phyloP scores from a whole-genome alignment of 2,797 vertebrate species.

The Hydrocynus forskahlii region DNA sequence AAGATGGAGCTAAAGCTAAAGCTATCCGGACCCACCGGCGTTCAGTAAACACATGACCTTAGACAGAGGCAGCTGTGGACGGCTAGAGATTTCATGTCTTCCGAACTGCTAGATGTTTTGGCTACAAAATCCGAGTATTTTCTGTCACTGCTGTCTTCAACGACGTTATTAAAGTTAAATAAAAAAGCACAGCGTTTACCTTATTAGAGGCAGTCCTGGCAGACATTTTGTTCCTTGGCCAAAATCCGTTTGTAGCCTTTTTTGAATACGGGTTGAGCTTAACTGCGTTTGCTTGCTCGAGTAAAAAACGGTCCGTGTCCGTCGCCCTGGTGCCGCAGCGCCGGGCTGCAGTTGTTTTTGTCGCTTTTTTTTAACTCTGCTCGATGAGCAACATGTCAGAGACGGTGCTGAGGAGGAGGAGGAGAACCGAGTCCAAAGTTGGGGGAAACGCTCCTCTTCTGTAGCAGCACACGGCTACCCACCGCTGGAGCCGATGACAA shows the following conservation, averaged over 20 bases:
- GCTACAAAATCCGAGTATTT: background rate
- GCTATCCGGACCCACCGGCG: constrained; percentile 21
- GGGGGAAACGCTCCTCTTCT: constrained; percentile 30
- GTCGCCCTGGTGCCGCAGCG: constrained; percentile 53
- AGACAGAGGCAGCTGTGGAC: background rate
- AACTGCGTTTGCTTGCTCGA: background rate
- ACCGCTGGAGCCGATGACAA: background rate
- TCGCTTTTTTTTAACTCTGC: constrained; percentile 33
- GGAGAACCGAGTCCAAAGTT: constrained; percentile 55
- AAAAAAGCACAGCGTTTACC: constrained; percentile 63
- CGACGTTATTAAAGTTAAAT: constrained; percentile 31
- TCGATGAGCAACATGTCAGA: constrained; percentile 61
- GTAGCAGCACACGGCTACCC: constrained; percentile 3
- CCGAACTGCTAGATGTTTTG: background rate
- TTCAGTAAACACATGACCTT: constrained; percentile 43
- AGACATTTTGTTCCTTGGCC: constrained; percentile 81
- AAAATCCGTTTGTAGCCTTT: constrained; percentile 40
- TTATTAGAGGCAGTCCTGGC: constrained; percentile 75
- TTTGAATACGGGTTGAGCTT: background rate
- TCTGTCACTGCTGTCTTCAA: background rate
- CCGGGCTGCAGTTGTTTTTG: constrained; percentile 46
- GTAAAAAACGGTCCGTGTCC: constrained; percentile 16
- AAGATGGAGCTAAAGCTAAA: background rate
- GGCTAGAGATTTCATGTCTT: background rate
- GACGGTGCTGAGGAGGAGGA: background rate